Evolutionary conservation across 2,888 invertebrate genomes (phyloP), one percentile per base, ranked within the genome.

Genomic region (Brenthis ino): DNA sequence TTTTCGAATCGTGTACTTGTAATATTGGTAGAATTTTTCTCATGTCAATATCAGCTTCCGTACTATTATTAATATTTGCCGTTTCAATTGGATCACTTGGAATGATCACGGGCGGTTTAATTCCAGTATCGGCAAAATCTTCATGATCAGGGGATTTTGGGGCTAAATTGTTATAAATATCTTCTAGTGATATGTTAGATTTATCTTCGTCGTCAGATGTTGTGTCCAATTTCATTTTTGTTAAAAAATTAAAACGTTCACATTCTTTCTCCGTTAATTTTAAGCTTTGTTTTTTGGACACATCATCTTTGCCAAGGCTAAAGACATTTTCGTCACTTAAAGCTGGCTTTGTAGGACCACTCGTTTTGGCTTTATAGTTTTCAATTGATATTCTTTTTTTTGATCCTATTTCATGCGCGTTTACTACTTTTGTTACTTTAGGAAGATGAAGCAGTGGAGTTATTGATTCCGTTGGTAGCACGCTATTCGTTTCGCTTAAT

Each of bases 371-470:
- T 80, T 93, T 93, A 73, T 93, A 93, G 55, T 85, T 93, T 79
- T 93, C 93, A 56, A 93, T 87, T 8, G 93, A 91, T 71, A 93
- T 93, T 77, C 91, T 84, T 79, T 90, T 93, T 71, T 90, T 91
- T 8, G 83, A 81, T 37, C 83, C 76, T 61, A 85, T 80, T 78
- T 86, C 86, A 72, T 84, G 80, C 53, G 82, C 82, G 66, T 81
- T 87, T 14, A 84, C 80, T 11, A 92, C 88, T 82, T 92, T 92
- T 16, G 82, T 84, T 37, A 92, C 55, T 82, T 92, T 92, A 5
- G 93, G 92, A 74, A 89, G 87, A 79, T 91, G 92, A 69, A 93
- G 80, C 53, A 81, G 78, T 28, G 92, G 91, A 24, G 91, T 91
- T 14, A 70, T 68, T 4, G 70, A 61, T 69, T 89, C 86, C 12